Evolutionary conservation across 2,888 invertebrate species (phyloP), one percentile per base, ranked within the genome.

Genomic region (Diachrysia chrysitis): DNA sequence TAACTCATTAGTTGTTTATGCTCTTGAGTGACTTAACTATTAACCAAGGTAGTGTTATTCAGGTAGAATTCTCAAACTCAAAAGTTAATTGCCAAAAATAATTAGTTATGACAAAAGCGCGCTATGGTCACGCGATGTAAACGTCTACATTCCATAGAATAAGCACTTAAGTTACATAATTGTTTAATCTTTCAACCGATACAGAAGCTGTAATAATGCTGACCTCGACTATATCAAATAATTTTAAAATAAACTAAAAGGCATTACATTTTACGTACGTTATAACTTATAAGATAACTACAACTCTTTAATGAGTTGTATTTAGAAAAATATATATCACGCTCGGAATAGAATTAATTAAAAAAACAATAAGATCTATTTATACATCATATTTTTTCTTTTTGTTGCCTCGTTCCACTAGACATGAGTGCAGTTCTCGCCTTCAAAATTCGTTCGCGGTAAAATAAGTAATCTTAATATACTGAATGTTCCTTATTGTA

Each of bases 11-110:
- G 3, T 37, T 32, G n/a, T n/a, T n/a, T 6, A 42, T 7, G n/a
- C n/a, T 42, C 7, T n/a, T 42, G n/a, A 42, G 10, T 51, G 2
- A 51, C 12, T 48, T 12, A 19, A 48, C 48, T 48, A 48, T 19
- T 19, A 19, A 17, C 9, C 48, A 19, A 51, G 48, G 48, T 19
- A n/a, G n/a, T n/a, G n/a, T n/a, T n/a, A n/a, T n/a, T n/a, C n/a
- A n/a, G n/a, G n/a, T n/a, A n/a, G n/a, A n/a, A n/a, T n/a, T n/a
- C n/a, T n/a, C n/a, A n/a, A n/a, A n/a, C n/a, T n/a, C 29, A 25
- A n/a, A 42, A 48, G 25, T n/a, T 66, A 56, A 63, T 63, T 53
- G 55, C 19, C 56, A 32, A 48, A 58, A 10, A 61, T 61, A 37
- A 66, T 63, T 61, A 53, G 37, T 21, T 10, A 21, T 19, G 32